Evolutionary conservation across 2,888 invertebrate species (phyloP).

Genomic region (Leptinotarsa haldemani): DNA sequence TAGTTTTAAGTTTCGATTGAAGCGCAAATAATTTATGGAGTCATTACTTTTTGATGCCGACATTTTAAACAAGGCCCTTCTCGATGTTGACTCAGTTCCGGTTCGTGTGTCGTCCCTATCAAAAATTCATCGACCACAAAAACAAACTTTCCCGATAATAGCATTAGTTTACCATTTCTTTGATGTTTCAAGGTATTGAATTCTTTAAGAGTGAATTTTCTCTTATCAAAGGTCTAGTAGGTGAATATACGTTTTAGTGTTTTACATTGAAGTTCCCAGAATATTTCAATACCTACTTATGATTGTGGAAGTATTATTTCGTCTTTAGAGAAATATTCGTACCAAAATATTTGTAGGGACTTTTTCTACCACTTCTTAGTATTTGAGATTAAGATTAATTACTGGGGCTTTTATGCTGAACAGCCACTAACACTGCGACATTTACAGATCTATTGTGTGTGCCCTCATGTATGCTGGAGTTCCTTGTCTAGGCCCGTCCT

Average conservation of each 20-base stretch:
- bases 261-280: not conserved
- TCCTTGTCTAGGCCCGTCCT: no score
- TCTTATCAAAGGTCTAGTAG: slow-evolving; percentile 44
- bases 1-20: slow-evolving; percentile 60
- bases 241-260: slow-evolving; percentile 6
- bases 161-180: slow-evolving; percentile 47
- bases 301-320: no score
- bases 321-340: no score
- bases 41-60: slow-evolving; percentile 59
- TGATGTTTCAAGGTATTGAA: slow-evolving; percentile 52
- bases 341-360: no score
- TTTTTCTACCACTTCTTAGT: no score
- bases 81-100: slow-evolving; percentile 56
- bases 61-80: slow-evolving; percentile 57
- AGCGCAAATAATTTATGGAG: slow-evolving; percentile 58
- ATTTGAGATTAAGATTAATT: no score
- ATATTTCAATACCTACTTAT: no score
- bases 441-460: no score
- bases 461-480: no score
- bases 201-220: slow-evolving; percentile 48
- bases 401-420: no score
- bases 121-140: slow-evolving; percentile 59
- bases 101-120: slow-evolving; percentile 59
- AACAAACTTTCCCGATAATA: slow-evolving; percentile 53
- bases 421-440: no score